Conservation (phyloP, 2,888 invertebrate species). For the Morpho achilles region DNA sequence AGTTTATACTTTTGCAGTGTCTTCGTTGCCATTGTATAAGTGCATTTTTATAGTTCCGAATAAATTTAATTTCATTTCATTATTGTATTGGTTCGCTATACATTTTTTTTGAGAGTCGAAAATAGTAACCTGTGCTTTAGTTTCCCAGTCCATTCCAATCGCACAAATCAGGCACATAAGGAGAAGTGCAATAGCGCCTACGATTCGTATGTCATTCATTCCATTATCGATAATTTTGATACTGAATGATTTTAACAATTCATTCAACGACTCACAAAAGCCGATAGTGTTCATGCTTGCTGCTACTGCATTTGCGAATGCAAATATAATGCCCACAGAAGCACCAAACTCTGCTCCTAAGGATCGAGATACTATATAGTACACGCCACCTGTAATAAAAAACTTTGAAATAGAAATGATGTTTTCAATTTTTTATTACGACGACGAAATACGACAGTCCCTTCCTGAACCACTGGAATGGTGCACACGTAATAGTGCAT, state of each 20-base stretch:
- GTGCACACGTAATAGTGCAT: too few species aligned
- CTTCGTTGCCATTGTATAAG: too few species aligned
- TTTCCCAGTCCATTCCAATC: conserved; percentile 95
- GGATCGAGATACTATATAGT: conserved; percentile 94
- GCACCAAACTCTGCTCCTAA: conserved; percentile 97
- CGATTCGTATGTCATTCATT: conserved; percentile 86
- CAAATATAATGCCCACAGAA: conserved; percentile 94
- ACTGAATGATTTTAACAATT: conserved; percentile 78
- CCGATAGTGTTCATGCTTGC: conserved; percentile 96
- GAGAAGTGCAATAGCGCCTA: conserved; percentile 85
- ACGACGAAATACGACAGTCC: too few species aligned
- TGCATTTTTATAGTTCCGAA: too few species aligned
- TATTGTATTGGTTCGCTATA: not conserved
- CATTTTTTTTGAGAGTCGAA: too few species aligned
- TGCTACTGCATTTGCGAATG: conserved; percentile 94
- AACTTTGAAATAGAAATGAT: not conserved
- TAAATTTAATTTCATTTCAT: too few species aligned
- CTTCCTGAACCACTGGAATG: too few species aligned
- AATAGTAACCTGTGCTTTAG: conserved; percentile 82
- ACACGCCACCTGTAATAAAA: conserved; percentile 85
- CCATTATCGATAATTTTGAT: conserved; percentile 82
- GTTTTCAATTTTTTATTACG: too few species aligned
- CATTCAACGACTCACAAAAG: conserved; percentile 91
- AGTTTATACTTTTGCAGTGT: too few species aligned
- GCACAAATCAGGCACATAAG: conserved; percentile 89